phyloP scores from a whole-genome alignment of 1,140 invertebrate genomes.

The Mya arenaria region DNA sequence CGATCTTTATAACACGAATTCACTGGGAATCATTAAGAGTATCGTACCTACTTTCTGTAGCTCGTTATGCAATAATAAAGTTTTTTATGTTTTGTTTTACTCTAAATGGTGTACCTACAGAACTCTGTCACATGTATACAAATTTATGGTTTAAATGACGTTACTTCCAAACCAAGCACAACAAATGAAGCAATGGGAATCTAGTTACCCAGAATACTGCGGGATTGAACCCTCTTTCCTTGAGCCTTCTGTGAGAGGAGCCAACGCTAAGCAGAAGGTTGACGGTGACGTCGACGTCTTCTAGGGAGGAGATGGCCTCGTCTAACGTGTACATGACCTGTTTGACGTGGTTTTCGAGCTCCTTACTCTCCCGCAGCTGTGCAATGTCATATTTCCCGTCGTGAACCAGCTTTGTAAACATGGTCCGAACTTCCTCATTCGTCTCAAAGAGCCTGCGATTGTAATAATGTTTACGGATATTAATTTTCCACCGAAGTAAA shows the following conservation, averaged over 20 bases:
- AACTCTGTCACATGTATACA: too few relatives aligned
- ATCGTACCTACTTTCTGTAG: too few relatives aligned
- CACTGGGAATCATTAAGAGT: too few relatives aligned
- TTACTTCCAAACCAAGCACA: too few relatives aligned
- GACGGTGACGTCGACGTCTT: slow-evolving; percentile 92
- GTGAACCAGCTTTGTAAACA: slow-evolving; percentile 89
- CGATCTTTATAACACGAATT: too few relatives aligned
- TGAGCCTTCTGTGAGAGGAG: slow-evolving; percentile 85
- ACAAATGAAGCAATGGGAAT: too few relatives aligned
- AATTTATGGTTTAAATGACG: too few relatives aligned
- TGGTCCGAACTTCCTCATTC: slow-evolving; percentile 88
- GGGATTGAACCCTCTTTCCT: slow-evolving; percentile 48
- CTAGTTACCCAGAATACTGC: slow-evolving; percentile 59
- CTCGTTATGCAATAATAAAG: too few relatives aligned
- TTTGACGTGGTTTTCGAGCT: slow-evolving; percentile 93
- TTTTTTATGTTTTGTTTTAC: too few relatives aligned
- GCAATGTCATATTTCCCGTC: slow-evolving; percentile 89
- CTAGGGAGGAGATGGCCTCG: slow-evolving; percentile 91
- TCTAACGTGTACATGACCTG: slow-evolving; percentile 92
- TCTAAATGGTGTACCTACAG: too few relatives aligned
- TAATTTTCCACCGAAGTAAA: too few relatives aligned
- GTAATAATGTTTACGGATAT: too few relatives aligned
- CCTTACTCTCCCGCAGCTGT: slow-evolving; percentile 88
- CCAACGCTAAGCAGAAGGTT: slow-evolving; percentile 91
- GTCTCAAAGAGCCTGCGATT: slow-evolving; percentile 95